Evolutionary conservation across 2,888 invertebrate genomes (phyloP), one percentile per base, ranked within the genome.

Genomic region (Muschampia staudingeri): DNA sequence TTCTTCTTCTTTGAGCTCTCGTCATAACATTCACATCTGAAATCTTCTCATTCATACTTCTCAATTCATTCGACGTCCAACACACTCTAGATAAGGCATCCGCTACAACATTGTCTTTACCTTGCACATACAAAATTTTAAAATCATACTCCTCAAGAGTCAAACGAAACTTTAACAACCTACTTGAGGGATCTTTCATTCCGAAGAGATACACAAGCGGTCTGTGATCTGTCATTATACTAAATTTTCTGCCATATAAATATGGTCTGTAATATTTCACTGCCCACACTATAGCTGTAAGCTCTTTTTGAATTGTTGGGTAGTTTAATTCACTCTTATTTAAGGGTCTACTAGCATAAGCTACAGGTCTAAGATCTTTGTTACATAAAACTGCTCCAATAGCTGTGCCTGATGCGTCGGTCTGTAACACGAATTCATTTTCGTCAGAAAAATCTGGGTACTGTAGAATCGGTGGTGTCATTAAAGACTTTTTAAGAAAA

Each of bases 41-140:
- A 19, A 56, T 9, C 7, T n/a, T 19, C 19, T 56, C 56, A 56
- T 56, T 56, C n/a, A 56, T 56, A 19, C 48, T 69, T 37, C 83
- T 87, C 67, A 87, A 78, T 34, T 86, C 85, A 12, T 85, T 78
- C 11, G 82, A 86, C 14, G 85, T 84, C 8, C 83, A 14, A 34
- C 61, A 76, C 9, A 87, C 70, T 25, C 83, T 80, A 16, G 83
- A 84, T 72, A 84, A 84, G n/a, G 84, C 85, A 52, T 87, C 84
- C 69, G 84, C 85, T 65, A 76, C 82, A 48, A 75, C 82, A 52
- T 87, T 87, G 16, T 83, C 56, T 42, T 52, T 37, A 25, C 87
- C 87, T 81, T 82, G 80, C n/a, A 85, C 78, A 76, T 85, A 87
- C n/a, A 75, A 79, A 52, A 87, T 76, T n/a, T 42, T 79, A 75